phyloP scores from a whole-genome alignment of 1,140 invertebrate genomes.

The Ceratina calcarata region DNA sequence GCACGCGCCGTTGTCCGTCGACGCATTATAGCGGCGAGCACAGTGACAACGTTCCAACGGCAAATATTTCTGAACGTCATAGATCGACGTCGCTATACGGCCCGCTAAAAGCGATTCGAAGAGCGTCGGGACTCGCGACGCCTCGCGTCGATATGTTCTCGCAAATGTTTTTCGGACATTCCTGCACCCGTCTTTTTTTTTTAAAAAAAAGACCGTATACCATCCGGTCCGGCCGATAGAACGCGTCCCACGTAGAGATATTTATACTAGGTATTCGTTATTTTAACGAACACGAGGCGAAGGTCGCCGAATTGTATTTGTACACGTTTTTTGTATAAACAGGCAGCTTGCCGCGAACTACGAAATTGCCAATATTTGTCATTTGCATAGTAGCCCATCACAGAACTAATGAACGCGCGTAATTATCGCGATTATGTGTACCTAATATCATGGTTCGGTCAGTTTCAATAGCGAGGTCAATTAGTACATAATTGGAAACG shows the following conservation, averaged over 20 bases:
- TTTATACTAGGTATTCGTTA: conserved; percentile 32
- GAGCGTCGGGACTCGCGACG: background rate
- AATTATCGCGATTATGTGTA: background rate
- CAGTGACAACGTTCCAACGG: background rate
- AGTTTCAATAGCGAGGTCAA: background rate
- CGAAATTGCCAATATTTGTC: background rate
- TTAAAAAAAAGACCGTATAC: conserved; percentile 3
- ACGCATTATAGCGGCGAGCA: conserved; percentile 25
- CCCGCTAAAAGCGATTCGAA: conserved; percentile 35
- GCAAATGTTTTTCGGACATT: conserved; percentile 18
- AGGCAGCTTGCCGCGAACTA: background rate
- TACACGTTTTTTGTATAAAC: background rate
- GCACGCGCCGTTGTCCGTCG: conserved; percentile 49
- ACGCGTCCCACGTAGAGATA: conserved; percentile 1
- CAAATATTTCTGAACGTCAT: conserved; percentile 27
- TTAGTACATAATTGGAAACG: background rate
- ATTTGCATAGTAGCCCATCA: too few relatives aligned
- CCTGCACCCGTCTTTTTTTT: conserved; percentile 3
- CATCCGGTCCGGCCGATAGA: conserved; percentile 12
- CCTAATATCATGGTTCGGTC: background rate
- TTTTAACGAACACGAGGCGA: conserved; percentile 18
- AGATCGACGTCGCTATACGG: conserved; percentile 35
- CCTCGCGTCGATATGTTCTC: background rate
- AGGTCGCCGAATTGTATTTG: background rate
- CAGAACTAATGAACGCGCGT: too few relatives aligned